phyloP scores from a whole-genome alignment of 2,888 invertebrate species.

The Polia nebulosa region DNA sequence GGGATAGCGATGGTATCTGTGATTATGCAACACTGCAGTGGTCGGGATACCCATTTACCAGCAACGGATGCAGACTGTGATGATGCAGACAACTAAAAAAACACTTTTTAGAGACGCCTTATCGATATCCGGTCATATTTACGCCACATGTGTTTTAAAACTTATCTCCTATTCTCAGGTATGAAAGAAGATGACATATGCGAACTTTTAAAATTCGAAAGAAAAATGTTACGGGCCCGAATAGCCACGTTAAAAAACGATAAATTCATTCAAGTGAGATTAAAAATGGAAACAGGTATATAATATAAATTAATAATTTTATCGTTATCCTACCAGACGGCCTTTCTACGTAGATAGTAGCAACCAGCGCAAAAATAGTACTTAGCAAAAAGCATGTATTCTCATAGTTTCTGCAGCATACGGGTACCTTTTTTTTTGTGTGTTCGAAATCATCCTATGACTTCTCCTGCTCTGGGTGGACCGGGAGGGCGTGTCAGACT shows the following conservation, averaged over 20 bases:
- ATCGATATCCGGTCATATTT: neutral
- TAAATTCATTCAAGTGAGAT: slow-evolving; percentile 97
- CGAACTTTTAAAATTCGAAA: slow-evolving; percentile 97
- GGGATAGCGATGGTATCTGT: neutral
- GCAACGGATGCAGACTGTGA: too few relatives aligned
- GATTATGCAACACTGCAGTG: too few relatives aligned
- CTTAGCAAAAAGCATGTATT: neutral
- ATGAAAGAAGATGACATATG: slow-evolving; percentile 98
- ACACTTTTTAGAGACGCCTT: neutral
- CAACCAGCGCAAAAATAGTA: neutral
- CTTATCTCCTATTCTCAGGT: slow-evolving; percentile 81
- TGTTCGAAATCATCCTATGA: too few relatives aligned
- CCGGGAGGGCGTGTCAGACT: too few relatives aligned
- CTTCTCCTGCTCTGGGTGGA: too few relatives aligned
- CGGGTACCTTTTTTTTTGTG: too few relatives aligned
- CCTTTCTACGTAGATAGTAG: neutral
- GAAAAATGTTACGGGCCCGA: slow-evolving; percentile 97
- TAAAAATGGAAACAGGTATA: slow-evolving; percentile 98
- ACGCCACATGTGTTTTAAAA: neutral
- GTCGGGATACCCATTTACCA: too few relatives aligned
- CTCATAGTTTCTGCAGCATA: neutral
- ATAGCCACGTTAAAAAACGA: slow-evolving; percentile 97
- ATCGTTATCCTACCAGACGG: neutral
- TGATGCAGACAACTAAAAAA: too few relatives aligned
- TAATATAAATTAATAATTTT: neutral